phyloP scores from a whole-genome alignment of 2,113 vertebrate species.

The Bucco capensis region DNA sequence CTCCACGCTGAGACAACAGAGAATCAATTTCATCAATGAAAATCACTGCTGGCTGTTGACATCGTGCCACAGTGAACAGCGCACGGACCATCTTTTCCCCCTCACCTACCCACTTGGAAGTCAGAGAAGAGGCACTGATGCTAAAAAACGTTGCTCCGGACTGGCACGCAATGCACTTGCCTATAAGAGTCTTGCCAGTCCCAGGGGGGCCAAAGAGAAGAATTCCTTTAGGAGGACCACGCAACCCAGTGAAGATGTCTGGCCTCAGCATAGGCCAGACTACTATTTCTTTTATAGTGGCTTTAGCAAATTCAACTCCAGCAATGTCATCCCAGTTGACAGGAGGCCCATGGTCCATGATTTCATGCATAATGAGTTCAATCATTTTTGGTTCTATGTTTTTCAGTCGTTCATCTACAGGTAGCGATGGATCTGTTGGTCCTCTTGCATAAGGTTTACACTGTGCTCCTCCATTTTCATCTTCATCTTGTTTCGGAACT shows the following conservation, averaged over 20 bases:
- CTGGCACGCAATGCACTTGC: conserved; percentile 95
- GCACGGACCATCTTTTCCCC: conserved; percentile 98
- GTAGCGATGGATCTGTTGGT: not conserved
- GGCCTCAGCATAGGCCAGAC: conserved; percentile 98
- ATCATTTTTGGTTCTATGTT: conserved; percentile 94
- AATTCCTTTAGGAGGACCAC: conserved; percentile 95
- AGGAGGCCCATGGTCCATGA: conserved; percentile 92
- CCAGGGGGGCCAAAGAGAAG: conserved; percentile 94
- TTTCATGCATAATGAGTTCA: conserved; percentile 94
- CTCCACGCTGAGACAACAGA: conserved; percentile 89
- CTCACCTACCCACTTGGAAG: conserved; percentile 97
- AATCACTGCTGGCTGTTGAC: conserved; percentile 94
- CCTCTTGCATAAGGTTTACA: not conserved
- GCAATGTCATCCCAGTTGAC: conserved; percentile 94
- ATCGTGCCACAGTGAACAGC: conserved; percentile 88
- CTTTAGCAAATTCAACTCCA: conserved; percentile 93
- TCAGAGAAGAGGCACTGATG: conserved; percentile 95
- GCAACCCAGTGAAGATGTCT: conserved; percentile 92
- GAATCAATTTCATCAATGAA: conserved; percentile 98
- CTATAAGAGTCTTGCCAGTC: conserved; percentile 96
- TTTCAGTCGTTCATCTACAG: conserved; percentile 85
- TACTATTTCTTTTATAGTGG: conserved; percentile 94
- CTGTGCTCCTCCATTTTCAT: not conserved
- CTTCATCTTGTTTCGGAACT: conserved; percentile 80
- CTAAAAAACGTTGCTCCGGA: conserved; percentile 97